Base-by-base conservation (phyloP, 2,113 vertebrate genomes). In the Phylloscopus whistleri region DNA sequence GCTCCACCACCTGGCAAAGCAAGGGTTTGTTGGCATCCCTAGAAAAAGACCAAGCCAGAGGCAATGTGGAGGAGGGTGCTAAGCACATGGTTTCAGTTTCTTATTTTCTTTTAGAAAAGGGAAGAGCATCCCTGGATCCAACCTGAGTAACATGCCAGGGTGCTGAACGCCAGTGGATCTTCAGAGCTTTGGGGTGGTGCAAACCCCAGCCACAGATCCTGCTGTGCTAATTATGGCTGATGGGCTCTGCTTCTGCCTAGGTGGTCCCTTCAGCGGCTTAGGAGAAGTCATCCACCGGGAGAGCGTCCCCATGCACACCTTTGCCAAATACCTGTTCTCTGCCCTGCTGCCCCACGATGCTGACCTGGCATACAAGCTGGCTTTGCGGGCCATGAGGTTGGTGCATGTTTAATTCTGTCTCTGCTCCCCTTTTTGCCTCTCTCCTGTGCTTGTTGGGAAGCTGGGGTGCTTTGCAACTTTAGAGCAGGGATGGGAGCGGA, bases 231-330 rank as follows among this genome's bases (percentile, higher is more conserved):
- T 63, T 60, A 41, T 56, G 56, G 28, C 81, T 96, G 89, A 87
- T 16, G 51, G 52, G 91, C 86, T 97, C 94, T 93, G 90, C 96
- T 96, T 89, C 44, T 37, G 12, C 73, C 78, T 96, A 99, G 99
- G 99, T 74, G 99, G 99, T 84, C 99, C 99, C 7, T 99, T 99
- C 98, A 99, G 99, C 5, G 99, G 99, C 66, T 95, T 99, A 26
- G 99, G 99, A 53, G 99, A 99, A 97, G 98, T 99, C 94, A 99
- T 99, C 97, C 99, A 99, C 97, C 98, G 99, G 79, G 99, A 99
- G 96, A 99, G 99, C 0, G 99, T 99, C 43, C 99, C 99, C 92
- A 99, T 99, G 99, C 99, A 99, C 97, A 99, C 99, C 70, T 99
- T 99, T 93, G 99, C 99, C 94, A 99, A 99, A 98, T 99, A 99